These are phyloP conservation scores for Leptopilina drosophilae DNA, from an alignment of 2,888 invertebrate species.

Conservation along the genomic window DNA sequence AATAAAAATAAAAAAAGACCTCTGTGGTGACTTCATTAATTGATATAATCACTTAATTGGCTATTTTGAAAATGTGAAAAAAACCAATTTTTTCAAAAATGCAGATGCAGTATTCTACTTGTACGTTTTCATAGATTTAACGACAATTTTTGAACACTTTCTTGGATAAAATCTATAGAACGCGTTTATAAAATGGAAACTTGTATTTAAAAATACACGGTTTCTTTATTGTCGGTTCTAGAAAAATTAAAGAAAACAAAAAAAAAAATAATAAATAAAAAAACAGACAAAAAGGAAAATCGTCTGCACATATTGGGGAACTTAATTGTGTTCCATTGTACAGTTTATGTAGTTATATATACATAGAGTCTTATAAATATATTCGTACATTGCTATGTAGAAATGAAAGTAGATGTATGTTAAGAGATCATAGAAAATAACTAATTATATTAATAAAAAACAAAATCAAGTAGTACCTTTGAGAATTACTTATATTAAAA, in stretches of 20 bases:
- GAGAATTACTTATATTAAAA: slow-evolving; percentile 23
- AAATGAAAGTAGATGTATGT: slow-evolving; percentile 28
- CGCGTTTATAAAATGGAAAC: slow-evolving; percentile 5
- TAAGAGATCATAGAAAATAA: slow-evolving; percentile 21
- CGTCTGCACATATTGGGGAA: slow-evolving; percentile 57
- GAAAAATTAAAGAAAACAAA: background rate
- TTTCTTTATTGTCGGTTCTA: background rate
- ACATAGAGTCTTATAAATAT: slow-evolving; percentile 64
- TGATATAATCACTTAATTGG: background rate
- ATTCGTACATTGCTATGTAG: slow-evolving; percentile 59
- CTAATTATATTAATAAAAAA: slow-evolving; percentile 17
- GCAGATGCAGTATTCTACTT: slow-evolving; percentile 28
- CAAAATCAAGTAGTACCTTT: slow-evolving; percentile 19
- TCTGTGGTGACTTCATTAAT: background rate
- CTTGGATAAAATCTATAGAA: background rate
- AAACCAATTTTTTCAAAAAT: slow-evolving; percentile 3
- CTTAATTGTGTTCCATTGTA: slow-evolving; percentile 68
- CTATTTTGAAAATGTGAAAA: background rate
- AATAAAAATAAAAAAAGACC: too few relatives aligned
- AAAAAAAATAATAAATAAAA: slow-evolving; percentile 36
- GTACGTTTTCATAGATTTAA: slow-evolving; percentile 4
- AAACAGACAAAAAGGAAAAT: slow-evolving; percentile 33
- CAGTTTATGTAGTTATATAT: slow-evolving; percentile 68
- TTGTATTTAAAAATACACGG: background rate
- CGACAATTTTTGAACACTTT: background rate